These are phyloP conservation scores for Notospermus geniculatus DNA, from an alignment of 1,140 invertebrate species.

Conservation along the genomic window DNA sequence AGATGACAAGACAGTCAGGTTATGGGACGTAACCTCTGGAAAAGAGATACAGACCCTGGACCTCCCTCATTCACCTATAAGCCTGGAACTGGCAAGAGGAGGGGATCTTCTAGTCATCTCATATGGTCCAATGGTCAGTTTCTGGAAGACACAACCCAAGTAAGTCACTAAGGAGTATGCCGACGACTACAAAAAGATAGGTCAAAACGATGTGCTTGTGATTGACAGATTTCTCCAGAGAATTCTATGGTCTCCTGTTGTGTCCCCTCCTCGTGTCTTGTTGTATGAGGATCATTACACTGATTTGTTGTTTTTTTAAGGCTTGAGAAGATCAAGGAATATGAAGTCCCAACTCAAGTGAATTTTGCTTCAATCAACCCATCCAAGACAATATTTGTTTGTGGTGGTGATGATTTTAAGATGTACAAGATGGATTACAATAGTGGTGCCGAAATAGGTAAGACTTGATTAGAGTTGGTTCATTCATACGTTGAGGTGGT, in stretches of 20 bases:
- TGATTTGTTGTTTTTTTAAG: constrained; percentile 52
- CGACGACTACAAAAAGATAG: no score
- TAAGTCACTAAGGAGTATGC: constrained; percentile 50
- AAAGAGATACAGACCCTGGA: constrained; percentile 80
- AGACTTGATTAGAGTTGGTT: constrained; percentile 30
- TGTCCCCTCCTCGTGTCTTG: no score
- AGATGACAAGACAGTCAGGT: constrained; percentile 68
- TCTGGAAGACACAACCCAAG: constrained; percentile 63
- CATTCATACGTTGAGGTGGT: background rate
- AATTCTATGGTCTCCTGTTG: no score
- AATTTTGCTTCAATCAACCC: constrained; percentile 91
- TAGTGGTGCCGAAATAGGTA: constrained; percentile 87
- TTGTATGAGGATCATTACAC: background rate
- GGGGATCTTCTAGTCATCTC: constrained; percentile 81
- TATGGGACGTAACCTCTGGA: constrained; percentile 52
- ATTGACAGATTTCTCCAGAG: no score
- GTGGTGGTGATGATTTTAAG: constrained; percentile 94
- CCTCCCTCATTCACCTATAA: constrained; percentile 78
- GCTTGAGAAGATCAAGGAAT: constrained; percentile 80
- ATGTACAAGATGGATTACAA: constrained; percentile 97
- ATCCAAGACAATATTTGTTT: constrained; percentile 86
- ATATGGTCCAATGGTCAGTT: constrained; percentile 76
- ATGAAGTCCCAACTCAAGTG: constrained; percentile 78
- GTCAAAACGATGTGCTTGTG: no score
- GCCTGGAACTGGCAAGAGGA: constrained; percentile 85